Conservation (phyloP, 1,140 invertebrate species). For the Ruditapes philippinarum region DNA sequence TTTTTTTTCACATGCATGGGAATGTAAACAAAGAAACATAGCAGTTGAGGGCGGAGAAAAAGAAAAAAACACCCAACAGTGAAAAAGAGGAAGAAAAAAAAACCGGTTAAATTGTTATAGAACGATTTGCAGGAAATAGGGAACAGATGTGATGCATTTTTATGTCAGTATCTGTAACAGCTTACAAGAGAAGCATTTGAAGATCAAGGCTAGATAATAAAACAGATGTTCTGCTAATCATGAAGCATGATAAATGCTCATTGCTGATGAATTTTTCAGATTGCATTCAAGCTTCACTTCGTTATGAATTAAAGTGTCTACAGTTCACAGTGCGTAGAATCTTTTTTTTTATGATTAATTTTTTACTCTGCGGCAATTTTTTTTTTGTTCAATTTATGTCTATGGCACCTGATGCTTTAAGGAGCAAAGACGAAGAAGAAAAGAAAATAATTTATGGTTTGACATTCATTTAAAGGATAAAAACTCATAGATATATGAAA, state of each 20-base stretch:
- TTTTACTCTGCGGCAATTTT: no score
- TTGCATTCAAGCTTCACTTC: constrained; percentile 9
- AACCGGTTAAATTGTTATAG: not conserved
- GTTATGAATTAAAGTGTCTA: constrained; percentile 7
- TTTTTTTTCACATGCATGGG: no score
- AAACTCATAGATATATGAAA: no score
- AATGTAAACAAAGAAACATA: not conserved
- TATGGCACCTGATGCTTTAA: no score
- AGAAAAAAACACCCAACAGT: no score
- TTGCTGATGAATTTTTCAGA: constrained; percentile 20
- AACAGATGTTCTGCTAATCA: constrained; percentile 38
- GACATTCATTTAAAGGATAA: no score
- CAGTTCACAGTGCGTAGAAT: not conserved
- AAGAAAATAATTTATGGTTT: no score
- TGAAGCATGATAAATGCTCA: not conserved
- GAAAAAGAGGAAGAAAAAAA: not conserved
- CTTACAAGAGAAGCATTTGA: not conserved
- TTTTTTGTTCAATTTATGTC: no score
- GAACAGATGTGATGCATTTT: constrained; percentile 40
- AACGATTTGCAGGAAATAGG: constrained; percentile 9
- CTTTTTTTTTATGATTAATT: no score
- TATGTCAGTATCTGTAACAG: constrained; percentile 11
- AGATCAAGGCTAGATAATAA: constrained; percentile 29
- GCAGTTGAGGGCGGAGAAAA: not conserved
- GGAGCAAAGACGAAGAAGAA: no score